These are phyloP conservation scores for Myotis vivesi DNA, from an alignment of 2,797 vertebrate genomes.

Conservation along the genomic window DNA sequence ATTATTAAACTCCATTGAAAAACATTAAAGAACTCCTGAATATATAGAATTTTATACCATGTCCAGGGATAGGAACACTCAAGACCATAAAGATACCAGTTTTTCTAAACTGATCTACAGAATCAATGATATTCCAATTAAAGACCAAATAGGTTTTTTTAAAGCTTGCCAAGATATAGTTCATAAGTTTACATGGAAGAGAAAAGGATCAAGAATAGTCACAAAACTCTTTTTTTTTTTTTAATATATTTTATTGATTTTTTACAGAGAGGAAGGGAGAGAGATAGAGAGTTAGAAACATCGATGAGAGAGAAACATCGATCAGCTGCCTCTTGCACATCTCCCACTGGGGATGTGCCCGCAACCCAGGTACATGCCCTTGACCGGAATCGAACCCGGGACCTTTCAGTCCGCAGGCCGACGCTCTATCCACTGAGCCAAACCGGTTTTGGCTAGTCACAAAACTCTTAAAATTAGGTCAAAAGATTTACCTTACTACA, in stretches of 20 bases:
- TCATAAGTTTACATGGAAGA: not conserved
- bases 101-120: not conserved
- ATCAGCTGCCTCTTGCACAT: no score
- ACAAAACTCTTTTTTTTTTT: conserved; percentile 7
- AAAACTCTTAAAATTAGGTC: not conserved
- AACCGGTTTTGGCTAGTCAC: no score
- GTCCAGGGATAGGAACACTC: not conserved
- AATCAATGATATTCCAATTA: not conserved
- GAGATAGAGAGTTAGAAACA: no score
- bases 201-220: not conserved
- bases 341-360: no score
- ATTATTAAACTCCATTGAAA: not conserved
- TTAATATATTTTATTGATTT: no score
- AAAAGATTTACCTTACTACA: not conserved
- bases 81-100: not conserved
- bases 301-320: no score
- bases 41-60: not conserved
- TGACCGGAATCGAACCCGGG: no score
- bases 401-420: no score
- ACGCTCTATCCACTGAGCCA: no score
- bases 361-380: no score
- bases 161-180: not conserved
- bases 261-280: no score
- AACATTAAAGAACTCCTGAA: not conserved
- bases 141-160: not conserved